Conservation (phyloP, 2,888 invertebrate genomes). For the Eulithis prunata region DNA sequence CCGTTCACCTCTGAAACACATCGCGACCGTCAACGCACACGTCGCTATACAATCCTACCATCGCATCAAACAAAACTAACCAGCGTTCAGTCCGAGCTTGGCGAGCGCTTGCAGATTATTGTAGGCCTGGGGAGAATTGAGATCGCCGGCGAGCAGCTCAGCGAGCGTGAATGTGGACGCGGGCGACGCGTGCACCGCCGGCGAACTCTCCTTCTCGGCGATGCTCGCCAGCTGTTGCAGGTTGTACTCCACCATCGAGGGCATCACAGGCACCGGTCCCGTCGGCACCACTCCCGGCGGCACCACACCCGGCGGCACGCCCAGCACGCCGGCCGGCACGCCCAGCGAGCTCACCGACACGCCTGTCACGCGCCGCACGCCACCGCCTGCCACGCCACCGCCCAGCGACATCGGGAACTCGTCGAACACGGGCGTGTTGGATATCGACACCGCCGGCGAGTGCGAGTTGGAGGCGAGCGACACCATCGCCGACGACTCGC, state of each 20-base stretch:
- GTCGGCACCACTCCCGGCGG: constrained; percentile 48
- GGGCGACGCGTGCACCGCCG: constrained; percentile 79
- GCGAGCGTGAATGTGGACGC: constrained; percentile 89
- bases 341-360: constrained; percentile 53
- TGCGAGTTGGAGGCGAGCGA: constrained; percentile 73
- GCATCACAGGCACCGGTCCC: constrained; percentile 63
- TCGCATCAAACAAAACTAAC: constrained; percentile 65
- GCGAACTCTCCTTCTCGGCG: constrained; percentile 87
- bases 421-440: constrained; percentile 90
- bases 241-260: constrained; percentile 94
- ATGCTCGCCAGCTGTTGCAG: constrained; percentile 92
- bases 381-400: constrained; percentile 59
- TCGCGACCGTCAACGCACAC: too few relatives aligned
- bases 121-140: constrained; percentile 89
- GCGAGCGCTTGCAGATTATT: constrained; percentile 96
- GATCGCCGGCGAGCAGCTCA: constrained; percentile 90
- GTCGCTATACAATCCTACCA: too few relatives aligned
- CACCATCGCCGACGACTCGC: constrained; percentile 75
- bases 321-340: constrained; percentile 49
- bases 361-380: constrained; percentile 77
- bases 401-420: constrained; percentile 82
- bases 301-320: constrained; percentile 66
- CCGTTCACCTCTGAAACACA: constrained; percentile 72
- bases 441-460: constrained; percentile 81
- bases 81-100: constrained; percentile 90